Conservation (phyloP, 2,797 vertebrate genomes). For the Prionace glauca region DNA sequence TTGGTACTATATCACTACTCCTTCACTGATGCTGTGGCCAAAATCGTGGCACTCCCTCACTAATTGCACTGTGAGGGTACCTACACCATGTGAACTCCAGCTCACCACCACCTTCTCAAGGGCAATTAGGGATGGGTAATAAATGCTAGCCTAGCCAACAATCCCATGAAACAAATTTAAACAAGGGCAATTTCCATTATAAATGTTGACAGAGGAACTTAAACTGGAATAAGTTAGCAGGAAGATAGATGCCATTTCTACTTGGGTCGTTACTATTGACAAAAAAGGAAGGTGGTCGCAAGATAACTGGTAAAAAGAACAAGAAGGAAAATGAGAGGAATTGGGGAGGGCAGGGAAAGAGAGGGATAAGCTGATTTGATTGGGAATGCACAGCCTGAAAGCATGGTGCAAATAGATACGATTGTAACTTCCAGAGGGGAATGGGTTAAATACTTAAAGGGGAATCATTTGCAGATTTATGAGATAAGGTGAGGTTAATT, state of each 20-base stretch:
- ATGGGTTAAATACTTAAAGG: background rate
- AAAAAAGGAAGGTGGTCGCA: too few species aligned
- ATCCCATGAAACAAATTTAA: background rate
- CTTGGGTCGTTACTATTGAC: background rate
- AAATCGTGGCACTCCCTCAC: background rate
- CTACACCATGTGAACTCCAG: background rate
- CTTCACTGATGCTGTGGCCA: background rate
- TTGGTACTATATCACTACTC: background rate
- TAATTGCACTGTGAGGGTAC: background rate
- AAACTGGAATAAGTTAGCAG: background rate
- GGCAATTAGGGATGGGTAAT: background rate
- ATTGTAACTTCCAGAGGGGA: background rate
- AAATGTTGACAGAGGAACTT: background rate
- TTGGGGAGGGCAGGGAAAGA: background rate
- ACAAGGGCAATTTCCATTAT: background rate
- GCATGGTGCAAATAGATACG: background rate
- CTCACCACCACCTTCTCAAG: background rate
- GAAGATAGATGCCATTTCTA: background rate
- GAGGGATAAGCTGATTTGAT: background rate
- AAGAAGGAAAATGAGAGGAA: background rate
- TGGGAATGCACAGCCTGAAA: background rate
- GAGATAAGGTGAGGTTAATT: background rate
- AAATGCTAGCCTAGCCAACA: background rate
- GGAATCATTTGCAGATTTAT: background rate
- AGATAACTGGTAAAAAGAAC: background rate